Conservation (phyloP, 2,888 invertebrate genomes). For the Automeris io region DNA sequence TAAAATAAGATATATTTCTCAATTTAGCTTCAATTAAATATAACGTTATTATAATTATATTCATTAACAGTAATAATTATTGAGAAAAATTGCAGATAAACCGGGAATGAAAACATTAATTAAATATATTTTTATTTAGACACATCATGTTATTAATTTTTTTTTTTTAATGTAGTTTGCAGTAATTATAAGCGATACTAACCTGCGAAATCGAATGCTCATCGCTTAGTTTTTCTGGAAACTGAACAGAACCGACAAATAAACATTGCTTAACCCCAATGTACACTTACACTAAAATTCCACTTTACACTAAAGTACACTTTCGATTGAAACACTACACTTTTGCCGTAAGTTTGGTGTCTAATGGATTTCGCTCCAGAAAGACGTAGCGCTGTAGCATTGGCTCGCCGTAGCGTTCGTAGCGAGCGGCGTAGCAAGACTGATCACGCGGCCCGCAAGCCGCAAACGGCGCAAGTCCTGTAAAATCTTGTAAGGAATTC, state of each 20-base stretch:
- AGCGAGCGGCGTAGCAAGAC: constrained; percentile 50
- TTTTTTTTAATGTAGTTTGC: no score
- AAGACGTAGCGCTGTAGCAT: constrained; percentile 25
- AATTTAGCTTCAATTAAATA: no score
- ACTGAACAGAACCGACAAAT: constrained; percentile 36
- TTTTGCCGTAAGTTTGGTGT: no score
- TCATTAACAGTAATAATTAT: no score
- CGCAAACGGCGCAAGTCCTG: constrained; percentile 54
- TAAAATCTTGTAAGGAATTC: constrained; percentile 4
- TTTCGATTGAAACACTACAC: constrained; percentile 14
- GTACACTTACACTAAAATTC: constrained; percentile 33
- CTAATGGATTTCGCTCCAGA: no score
- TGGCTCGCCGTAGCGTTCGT: constrained; percentile 49
- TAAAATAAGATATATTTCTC: no score
- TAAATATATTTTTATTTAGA: no score
- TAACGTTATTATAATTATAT: no score
- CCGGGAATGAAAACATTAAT: no score
- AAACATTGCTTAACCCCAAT: constrained; percentile 34
- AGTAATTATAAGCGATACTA: constrained; percentile 63
- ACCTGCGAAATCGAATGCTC: constrained; percentile 64
- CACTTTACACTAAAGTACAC: constrained; percentile 36
- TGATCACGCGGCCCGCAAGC: constrained; percentile 39
- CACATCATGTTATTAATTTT: no score
- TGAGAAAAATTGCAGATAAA: no score
- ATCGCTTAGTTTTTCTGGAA: constrained; percentile 53